Evolutionary conservation across 2,888 invertebrate genomes (phyloP).

Genomic region (Tridacna crocea): DNA sequence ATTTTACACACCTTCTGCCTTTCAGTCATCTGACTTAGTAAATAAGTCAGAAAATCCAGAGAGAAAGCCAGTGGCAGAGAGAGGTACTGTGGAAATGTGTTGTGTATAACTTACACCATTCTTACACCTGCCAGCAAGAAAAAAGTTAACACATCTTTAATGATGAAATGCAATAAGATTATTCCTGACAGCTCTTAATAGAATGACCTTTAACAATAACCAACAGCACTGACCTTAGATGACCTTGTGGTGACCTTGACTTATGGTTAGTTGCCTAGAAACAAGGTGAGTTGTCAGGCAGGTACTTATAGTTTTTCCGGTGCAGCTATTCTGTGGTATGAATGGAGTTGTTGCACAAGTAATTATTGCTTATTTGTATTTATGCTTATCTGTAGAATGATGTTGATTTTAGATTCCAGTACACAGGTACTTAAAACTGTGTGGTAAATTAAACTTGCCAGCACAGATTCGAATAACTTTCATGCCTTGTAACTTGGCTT

Average conservation of each 20-base stretch:
- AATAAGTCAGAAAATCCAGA: not conserved
- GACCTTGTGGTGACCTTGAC: conserved; percentile 21
- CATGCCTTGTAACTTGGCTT: too few relatives aligned
- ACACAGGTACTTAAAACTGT: not conserved
- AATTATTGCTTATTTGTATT: not conserved
- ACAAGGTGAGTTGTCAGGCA: conserved; percentile 21
- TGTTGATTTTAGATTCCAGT: conserved; percentile 6
- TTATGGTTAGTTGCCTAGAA: conserved; percentile 11
- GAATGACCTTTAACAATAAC: conserved; percentile 2
- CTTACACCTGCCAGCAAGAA: conserved; percentile 14
- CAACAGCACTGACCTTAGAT: conserved; percentile 11
- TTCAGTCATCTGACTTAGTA: conserved; percentile 23
- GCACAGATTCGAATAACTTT: too few relatives aligned
- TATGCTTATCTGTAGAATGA: conserved; percentile 16
- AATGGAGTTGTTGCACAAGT: conserved; percentile 12
- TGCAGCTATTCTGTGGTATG: not conserved
- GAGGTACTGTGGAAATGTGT: not conserved
- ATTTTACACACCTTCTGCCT: conserved; percentile 21
- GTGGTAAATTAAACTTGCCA: too few relatives aligned
- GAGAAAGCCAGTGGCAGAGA: not conserved
- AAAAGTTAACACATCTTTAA: conserved; percentile 11
- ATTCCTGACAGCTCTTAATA: conserved; percentile 15
- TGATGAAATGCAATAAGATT: conserved; percentile 24
- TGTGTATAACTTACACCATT: conserved; percentile 21
- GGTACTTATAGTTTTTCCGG: not conserved